Evolutionary conservation across 2,797 vertebrate species (phyloP).

Genomic region (Acestrorhynchus altus): DNA sequence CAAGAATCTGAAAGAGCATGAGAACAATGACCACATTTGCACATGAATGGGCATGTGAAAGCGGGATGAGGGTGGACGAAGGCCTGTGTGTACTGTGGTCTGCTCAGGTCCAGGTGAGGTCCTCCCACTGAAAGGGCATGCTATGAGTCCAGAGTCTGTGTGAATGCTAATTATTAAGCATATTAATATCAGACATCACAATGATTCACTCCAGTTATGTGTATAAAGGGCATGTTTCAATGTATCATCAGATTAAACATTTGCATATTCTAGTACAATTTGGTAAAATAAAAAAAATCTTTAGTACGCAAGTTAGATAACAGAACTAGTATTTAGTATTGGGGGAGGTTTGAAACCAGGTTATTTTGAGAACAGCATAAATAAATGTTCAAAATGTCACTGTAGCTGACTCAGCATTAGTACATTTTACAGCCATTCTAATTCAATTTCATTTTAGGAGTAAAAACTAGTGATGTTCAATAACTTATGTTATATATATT

Average conservation of each 20-base stretch:
- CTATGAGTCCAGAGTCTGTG: slow-evolving; percentile 69
- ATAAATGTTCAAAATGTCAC: too few relatives aligned
- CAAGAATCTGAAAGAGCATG: slow-evolving; percentile 72
- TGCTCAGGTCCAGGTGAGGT: slow-evolving; percentile 75
- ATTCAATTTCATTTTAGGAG: too few relatives aligned
- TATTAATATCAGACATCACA: not conserved
- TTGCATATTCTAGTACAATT: not conserved
- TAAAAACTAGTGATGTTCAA: too few relatives aligned
- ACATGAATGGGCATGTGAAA: slow-evolving; percentile 83
- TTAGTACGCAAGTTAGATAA: too few relatives aligned
- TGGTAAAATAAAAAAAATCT: not conserved
- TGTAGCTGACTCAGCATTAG: too few relatives aligned
- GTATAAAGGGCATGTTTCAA: not conserved
- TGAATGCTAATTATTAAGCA: slow-evolving; percentile 65
- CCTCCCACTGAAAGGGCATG: slow-evolving; percentile 76
- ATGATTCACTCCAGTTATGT: not conserved
- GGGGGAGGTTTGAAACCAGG: too few relatives aligned
- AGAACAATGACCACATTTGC: slow-evolving; percentile 78
- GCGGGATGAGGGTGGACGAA: slow-evolving; percentile 74
- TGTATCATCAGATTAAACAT: not conserved
- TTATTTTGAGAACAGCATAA: too few relatives aligned
- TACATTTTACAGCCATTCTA: too few relatives aligned
- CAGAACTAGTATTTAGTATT: too few relatives aligned
- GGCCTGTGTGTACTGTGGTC: slow-evolving; percentile 68
- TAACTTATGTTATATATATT: too few relatives aligned